These are phyloP conservation scores for Dufourea novaeangliae DNA, from an alignment of 1,140 invertebrate species.

Conservation along the genomic window DNA sequence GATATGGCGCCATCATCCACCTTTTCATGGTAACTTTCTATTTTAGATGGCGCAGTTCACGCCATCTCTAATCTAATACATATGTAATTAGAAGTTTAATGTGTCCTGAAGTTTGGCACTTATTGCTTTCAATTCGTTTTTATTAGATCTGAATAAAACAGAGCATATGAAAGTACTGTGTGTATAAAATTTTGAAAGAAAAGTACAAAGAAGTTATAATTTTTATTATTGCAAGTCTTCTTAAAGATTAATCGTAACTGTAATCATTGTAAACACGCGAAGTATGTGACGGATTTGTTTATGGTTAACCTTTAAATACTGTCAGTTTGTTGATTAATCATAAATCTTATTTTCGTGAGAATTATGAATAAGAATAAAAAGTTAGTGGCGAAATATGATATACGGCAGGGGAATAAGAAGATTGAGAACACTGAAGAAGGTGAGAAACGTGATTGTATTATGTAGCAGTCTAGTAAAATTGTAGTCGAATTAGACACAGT, in stretches of 20 bases:
- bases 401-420: background rate
- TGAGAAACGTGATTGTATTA: constrained; percentile 1
- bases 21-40: too few relatives aligned
- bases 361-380: constrained; percentile 38
- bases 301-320: background rate
- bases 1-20: too few relatives aligned
- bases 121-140: background rate
- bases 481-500: too few relatives aligned
- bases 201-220: background rate
- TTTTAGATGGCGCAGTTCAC: too few relatives aligned
- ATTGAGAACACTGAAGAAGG: constrained; percentile 3
- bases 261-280: too few relatives aligned
- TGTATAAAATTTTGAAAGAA: background rate
- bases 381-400: background rate
- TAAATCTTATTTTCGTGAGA: background rate
- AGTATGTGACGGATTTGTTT: background rate
- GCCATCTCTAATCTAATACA: background rate
- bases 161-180: background rate
- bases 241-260: background rate
- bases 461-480: background rate
- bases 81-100: background rate
- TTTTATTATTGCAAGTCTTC: background rate
- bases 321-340: background rate
- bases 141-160: background rate
- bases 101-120: background rate